Conservation (phyloP, 1,140 invertebrate genomes). For the Helicoverpa zea region DNA sequence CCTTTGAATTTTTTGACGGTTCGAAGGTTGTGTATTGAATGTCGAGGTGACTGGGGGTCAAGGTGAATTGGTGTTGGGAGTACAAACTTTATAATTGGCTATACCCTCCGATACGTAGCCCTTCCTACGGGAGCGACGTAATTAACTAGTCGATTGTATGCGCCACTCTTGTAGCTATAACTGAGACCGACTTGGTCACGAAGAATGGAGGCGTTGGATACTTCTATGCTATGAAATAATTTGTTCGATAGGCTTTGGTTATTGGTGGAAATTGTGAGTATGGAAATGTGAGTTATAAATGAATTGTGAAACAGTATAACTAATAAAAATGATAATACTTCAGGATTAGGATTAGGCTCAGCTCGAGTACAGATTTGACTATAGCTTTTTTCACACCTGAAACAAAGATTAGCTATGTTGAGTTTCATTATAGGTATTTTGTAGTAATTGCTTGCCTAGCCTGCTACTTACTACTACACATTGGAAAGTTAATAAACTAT, state of each 20-base stretch:
- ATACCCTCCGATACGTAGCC: conserved; percentile 72
- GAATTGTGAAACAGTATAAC: not conserved
- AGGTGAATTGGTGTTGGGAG: conserved; percentile 60
- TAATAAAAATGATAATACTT: not conserved
- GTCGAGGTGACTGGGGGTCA: conserved; percentile 52
- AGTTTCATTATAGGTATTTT: too few species aligned
- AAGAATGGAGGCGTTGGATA: conserved; percentile 24
- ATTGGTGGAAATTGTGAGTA: not conserved
- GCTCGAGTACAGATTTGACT: too few species aligned
- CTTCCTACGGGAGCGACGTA: conserved; percentile 67
- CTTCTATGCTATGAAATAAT: not conserved
- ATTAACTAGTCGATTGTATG: conserved; percentile 71
- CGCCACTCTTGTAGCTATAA: conserved; percentile 51
- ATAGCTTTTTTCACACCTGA: too few species aligned
- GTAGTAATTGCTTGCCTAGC: too few species aligned
- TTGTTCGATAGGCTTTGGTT: not conserved
- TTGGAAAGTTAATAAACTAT: not conserved
- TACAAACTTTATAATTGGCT: conserved; percentile 81
- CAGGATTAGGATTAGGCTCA: too few species aligned
- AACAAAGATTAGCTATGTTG: too few species aligned
- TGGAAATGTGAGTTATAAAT: not conserved
- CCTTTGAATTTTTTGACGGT: conserved; percentile 34
- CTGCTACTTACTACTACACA: too few species aligned
- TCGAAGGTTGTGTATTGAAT: not conserved
- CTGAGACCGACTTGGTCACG: conserved; percentile 58